Percentiles rank a stretch among this genome's conserved stretches.
phyloP scores from a whole-genome alignment of 2,888 invertebrate species.

The Harmothoe impar region DNA sequence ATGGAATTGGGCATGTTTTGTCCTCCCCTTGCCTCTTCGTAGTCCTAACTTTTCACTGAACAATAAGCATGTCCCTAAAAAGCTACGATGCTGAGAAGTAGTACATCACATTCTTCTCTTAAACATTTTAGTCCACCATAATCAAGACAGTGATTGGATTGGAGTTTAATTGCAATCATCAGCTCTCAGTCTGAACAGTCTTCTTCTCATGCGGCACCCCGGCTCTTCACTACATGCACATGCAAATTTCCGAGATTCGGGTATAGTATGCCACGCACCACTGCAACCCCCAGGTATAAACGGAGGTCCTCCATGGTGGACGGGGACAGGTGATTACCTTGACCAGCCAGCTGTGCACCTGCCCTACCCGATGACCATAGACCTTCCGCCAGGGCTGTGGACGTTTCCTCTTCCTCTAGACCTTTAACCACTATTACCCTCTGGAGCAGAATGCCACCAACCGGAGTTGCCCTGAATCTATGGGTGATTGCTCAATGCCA shows the following conservation, averaged over 20 bases:
- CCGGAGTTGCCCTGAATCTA: not conserved
- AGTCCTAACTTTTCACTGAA: too few relatives aligned
- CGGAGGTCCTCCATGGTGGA: not conserved
- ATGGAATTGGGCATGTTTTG: not conserved
- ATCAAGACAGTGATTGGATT: not conserved
- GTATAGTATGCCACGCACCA: too few relatives aligned
- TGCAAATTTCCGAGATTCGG: too few relatives aligned
- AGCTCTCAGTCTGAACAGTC: not conserved
- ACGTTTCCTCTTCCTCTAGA: conserved; percentile 23
- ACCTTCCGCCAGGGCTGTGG: not conserved
- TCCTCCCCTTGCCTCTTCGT: not conserved
- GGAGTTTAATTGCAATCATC: not conserved
- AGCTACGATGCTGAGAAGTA: too few relatives aligned
- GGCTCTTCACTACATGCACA: not conserved
- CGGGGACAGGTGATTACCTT: not conserved
- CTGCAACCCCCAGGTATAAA: too few relatives aligned
- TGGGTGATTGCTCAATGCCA: too few relatives aligned
- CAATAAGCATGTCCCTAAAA: too few relatives aligned
- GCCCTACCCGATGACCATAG: not conserved
- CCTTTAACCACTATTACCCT: not conserved
- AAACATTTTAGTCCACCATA: not conserved
- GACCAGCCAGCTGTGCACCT: not conserved
- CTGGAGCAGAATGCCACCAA: not conserved
- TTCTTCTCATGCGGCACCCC: not conserved
- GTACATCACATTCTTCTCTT: not conserved